Evolutionary conservation across 2,888 invertebrate species (phyloP), one percentile per base, ranked within the genome.

Genomic region (Schrankia costaestrigalis): DNA sequence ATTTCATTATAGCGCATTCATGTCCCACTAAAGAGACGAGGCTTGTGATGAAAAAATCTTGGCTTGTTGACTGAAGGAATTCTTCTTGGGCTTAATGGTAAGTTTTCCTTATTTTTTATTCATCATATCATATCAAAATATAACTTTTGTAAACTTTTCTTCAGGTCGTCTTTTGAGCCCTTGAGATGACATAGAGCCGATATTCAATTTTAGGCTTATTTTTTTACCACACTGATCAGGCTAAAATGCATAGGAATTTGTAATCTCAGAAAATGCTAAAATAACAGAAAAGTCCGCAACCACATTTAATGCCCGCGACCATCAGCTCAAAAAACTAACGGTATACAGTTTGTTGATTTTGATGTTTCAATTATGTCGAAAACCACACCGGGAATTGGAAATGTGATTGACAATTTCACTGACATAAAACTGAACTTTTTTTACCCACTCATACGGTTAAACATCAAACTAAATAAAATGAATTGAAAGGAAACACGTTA

Each of bases 391-490:
- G 38, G 47, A 59, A 59, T 60, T 56, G 52, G 42, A 39, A 46
- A 52, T 53, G 41, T 55, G 57, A 66, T 68, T 68, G 67, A 52
- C 66, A 68, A 64, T 63, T 64, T 60, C 52, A 60, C 57, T 40
- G 39, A 43, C 42, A 49, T 41, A 44, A 50, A 48, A 33, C 32
- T 39, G 38, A 34, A 41, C 31, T 46, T 40, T 48, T 56, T 35
- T 44, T 38, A 12, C 23, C 6, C 11, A 15, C 26, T 21, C 10
- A 22, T 29, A 13, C 15, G 9, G 35, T 41, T 42, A 35, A 39
- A 48, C 34, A 32, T 24, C 18, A 27, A 12, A 23, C 13, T 33
- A 10, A 25, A 29, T 42, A 26, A 30, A 24, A 32, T 9, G 13
- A 10, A 8, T 14, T 15, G 21, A 21, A 26, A 14, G 11, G 26